phyloP scores from a whole-genome alignment of 2,797 vertebrate genomes.

The Gobionotothen gibberifrons region DNA sequence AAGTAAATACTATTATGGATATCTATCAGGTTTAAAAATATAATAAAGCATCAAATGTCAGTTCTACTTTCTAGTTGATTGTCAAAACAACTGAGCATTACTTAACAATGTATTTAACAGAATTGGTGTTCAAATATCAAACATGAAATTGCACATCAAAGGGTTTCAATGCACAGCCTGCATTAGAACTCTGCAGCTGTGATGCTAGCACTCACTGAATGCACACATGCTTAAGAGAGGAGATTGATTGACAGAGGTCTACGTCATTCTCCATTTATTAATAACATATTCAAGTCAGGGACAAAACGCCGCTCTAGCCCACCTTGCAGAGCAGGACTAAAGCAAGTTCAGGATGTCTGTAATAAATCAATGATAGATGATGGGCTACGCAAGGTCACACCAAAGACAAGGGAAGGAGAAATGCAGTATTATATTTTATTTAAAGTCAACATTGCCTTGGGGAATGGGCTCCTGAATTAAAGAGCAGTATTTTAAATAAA shows the following conservation, averaged over 20 bases:
- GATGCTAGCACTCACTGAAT: not conserved
- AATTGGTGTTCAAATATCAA: not conserved
- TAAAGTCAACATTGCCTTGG: conserved; percentile 26
- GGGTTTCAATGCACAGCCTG: not conserved
- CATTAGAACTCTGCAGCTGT: not conserved
- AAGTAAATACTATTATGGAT: not conserved
- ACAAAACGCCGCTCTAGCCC: conserved; percentile 8
- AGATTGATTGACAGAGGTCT: conserved; percentile 2
- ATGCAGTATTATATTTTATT: conserved; percentile 31
- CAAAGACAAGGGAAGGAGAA: conserved; percentile 26
- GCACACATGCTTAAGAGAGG: not conserved
- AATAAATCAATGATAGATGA: conserved; percentile 56
- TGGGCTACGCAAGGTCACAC: conserved; percentile 35
- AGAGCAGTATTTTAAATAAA: conserved; percentile 1
- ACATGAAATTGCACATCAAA: not conserved
- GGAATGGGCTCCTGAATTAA: conserved; percentile 19
- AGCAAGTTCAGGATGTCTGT: conserved; percentile 14
- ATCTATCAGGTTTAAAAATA: not conserved
- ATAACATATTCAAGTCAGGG: conserved; percentile 9
- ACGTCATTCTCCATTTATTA: conserved; percentile 24
- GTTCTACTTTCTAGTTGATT: not conserved
- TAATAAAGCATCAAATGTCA: conserved; percentile 5
- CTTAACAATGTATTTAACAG: not conserved
- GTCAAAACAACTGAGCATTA: not conserved
- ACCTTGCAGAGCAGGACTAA: conserved; percentile 21